Conservation (phyloP, 1,140 invertebrate species). For the Periplaneta americana region DNA sequence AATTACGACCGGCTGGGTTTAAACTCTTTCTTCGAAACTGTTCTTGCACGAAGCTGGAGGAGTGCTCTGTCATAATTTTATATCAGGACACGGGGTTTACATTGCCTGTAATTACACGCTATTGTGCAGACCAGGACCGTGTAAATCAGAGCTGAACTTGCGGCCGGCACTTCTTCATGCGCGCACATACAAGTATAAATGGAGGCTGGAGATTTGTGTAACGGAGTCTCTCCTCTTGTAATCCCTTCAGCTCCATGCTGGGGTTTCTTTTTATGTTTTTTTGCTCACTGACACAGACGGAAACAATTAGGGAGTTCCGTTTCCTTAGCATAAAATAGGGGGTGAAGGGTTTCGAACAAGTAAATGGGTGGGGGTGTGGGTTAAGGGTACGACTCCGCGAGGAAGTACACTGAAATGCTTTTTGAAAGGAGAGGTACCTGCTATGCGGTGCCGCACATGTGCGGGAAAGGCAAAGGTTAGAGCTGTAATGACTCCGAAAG, state of each 20-base stretch:
- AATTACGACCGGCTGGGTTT: too few species aligned
- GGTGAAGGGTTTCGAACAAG: background rate
- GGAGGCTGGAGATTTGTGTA: background rate
- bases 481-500: background rate
- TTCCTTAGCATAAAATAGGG: background rate
- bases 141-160: background rate
- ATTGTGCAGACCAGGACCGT: too few species aligned
- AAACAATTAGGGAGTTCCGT: background rate
- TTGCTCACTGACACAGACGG: background rate
- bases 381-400: background rate
- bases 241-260: background rate
- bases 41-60: too few species aligned
- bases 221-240: background rate
- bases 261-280: background rate
- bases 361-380: background rate
- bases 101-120: too few species aligned
- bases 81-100: too few species aligned
- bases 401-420: background rate
- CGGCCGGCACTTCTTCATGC: too few species aligned
- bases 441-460: background rate
- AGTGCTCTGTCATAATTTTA: too few species aligned
- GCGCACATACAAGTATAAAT: too few species aligned
- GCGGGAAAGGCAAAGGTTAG: background rate
- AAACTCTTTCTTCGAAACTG: too few species aligned
- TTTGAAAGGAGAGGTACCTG: background rate